Evolutionary conservation across 2,888 invertebrate genomes (phyloP), one percentile per base, ranked within the genome.

Genomic region (Tupiocoris notatus): DNA sequence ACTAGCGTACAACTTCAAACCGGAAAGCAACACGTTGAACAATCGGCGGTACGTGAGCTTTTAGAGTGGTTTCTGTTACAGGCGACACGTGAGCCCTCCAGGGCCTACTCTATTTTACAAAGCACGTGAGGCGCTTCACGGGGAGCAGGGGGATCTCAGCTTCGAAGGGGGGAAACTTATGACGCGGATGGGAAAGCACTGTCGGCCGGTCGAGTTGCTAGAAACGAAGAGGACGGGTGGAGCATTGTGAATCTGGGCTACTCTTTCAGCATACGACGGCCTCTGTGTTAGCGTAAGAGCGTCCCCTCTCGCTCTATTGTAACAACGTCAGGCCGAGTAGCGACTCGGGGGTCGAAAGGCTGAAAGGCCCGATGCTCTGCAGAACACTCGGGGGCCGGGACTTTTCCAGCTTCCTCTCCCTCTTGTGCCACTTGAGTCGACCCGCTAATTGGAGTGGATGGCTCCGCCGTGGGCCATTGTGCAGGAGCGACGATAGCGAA

Each of bases 401-500:
- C 20, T 21, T 63, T 63, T 21, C 63, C 65, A 0, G 56, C 16
- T 18, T 65, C 18, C 65, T 54, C 67, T 57, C n/a, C 18, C 57
- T 67, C n/a, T 70, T 59, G 24, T 17, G 70, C 70, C 70, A 70
- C 70, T 70, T 70, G 70, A 70, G 70, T 61, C 59, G 66, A 57
- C 25, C 58, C 70, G 24, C 70, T 70, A 70, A 70, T 70, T 70
- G 70, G 70, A 70, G 70, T 70, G 70, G 70, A 70, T 70, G 70
- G 70, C 70, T 70, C 70, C 70, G 70, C 25, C 61, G 70, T 58
- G 70, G 70, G 70, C 70, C 70, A 70, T 70, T 70, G 70, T 70
- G 39, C 39, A 3, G 6, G 39, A 39, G 12, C 39, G 39, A 12
- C 39, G 39, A 39, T 39, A 39, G 3, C 39, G 3, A 3, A 3